Percentiles rank a stretch among this genome's conserved stretches.
These are phyloP conservation scores for Paramacrobiotus metropolitanus DNA, from an alignment of 1,140 invertebrate genomes.

Conservation along the genomic window DNA sequence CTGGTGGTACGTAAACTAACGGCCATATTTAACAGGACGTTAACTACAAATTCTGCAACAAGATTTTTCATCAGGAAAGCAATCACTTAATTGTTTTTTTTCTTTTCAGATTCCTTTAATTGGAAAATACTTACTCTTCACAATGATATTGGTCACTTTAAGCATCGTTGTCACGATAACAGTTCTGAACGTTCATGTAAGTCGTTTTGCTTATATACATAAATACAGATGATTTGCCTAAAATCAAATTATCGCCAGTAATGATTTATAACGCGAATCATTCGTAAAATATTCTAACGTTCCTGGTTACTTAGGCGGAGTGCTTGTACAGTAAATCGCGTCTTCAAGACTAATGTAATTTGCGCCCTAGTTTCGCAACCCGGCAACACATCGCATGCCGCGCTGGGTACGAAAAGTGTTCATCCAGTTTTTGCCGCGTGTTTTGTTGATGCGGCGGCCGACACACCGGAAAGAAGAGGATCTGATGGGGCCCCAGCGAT, in stretches of 20 bases:
- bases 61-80: not conserved
- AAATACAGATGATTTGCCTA: no score
- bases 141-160: slow-evolving; percentile 92
- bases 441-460: slow-evolving; percentile 24
- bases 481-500: not conserved
- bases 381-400: slow-evolving; percentile 81
- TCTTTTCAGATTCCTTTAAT: slow-evolving; percentile 24
- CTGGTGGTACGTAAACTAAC: not conserved
- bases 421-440: slow-evolving; percentile 59
- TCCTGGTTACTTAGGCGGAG: no score
- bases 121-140: slow-evolving; percentile 75
- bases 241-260: no score
- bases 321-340: no score
- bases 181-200: slow-evolving; percentile 57
- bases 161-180: slow-evolving; percentile 94
- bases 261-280: no score
- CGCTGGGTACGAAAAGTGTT: slow-evolving; percentile 69
- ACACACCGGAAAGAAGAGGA: slow-evolving; percentile 3
- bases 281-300: no score
- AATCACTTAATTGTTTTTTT: not conserved
- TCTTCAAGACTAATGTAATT: no score
- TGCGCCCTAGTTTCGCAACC: slow-evolving; percentile 97
- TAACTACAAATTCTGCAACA: no score
- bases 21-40: no score
- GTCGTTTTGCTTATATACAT: no score